Base-by-base conservation (phyloP, 2,113 vertebrate genomes). In the Antennarius striatus region DNA sequence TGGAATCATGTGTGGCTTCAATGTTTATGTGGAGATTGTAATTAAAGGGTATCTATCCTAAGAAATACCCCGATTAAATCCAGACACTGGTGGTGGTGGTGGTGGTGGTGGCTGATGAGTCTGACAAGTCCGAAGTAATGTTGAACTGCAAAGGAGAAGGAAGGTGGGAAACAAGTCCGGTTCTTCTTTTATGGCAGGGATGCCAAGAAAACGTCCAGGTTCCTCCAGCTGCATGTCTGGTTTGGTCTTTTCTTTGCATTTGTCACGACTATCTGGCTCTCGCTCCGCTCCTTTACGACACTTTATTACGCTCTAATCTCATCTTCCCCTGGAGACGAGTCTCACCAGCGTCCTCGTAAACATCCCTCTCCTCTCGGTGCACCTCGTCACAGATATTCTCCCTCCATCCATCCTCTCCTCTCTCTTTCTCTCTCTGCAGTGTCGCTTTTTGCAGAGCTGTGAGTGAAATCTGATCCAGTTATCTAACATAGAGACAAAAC, bases 391-490 rank as follows among this genome's bases (percentile, higher is more conserved):
- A 46, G 6, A 39, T 57, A 56, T 69, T 55, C 56, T 8, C 46
- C 28, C 29, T n/a, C 53, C 36, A 39, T 73, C 64, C 45, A 11
- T 58, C 62, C 32, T 5, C 7, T 59, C 75, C 71, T 42, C 63
- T 71, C 63, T 86, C 80, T 54, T 61, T 77, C 74, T 68, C 68
- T 72, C 67, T 75, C 61, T 84, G 89, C 87, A 89, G 89, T 86
- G 85, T 81, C 82, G 83, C 81, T 69, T 86, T 78, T n/a, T n/a
- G 79, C 85, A 85, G 80, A 84, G 75, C 69, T 79, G 75, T 72
- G 84, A 68, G 69, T 57, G 78, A 80, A 83, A 86, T 87, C 71
- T 79, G 71, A 85, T 87, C 64, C 75, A 69, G 89, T 88, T 88
- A 87, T 85, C 89, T 82, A 83, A 86, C 80, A 73, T 9, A 76